Percentiles rank a stretch among this genome's conserved stretches.
Conservation (phyloP, 1,140 invertebrate genomes). For the Papilio glaucus region DNA sequence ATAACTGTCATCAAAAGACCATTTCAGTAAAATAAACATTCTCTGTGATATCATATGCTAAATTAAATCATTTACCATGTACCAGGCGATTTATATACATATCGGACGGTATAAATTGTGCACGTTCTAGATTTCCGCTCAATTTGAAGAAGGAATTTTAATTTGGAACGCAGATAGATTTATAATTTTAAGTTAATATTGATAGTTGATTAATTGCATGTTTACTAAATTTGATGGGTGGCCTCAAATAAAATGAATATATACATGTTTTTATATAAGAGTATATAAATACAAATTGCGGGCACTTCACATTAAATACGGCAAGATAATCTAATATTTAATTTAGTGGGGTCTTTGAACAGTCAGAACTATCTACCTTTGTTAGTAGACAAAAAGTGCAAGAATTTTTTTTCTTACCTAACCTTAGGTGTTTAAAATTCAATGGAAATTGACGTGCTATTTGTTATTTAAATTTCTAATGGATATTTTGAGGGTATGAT, state of each 20-base stretch:
- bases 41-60: too few species aligned
- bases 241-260: slow-evolving; percentile 5
- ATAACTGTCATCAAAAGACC: background rate
- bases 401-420: too few species aligned
- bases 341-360: background rate
- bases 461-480: too few species aligned
- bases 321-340: background rate
- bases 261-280: background rate
- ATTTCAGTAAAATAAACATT: background rate
- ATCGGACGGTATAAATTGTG: background rate
- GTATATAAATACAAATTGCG: background rate
- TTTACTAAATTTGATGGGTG: background rate
- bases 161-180: background rate
- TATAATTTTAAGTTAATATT: slow-evolving; percentile 10
- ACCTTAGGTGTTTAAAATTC: too few species aligned
- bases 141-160: slow-evolving; percentile 14
- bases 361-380: background rate
- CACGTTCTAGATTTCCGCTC: slow-evolving; percentile 12
- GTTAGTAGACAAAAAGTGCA: background rate
- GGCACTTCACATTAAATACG: background rate
- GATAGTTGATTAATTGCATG: slow-evolving; percentile 17
- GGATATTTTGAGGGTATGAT: too few species aligned
- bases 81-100: background rate
- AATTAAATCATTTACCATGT: background rate
- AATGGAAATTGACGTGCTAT: too few species aligned